A percentile compares a stretch with the other conserved stretches of the same genome.
phyloP scores from a whole-genome alignment of 2,797 vertebrate genomes.

The Spizella passerina region DNA sequence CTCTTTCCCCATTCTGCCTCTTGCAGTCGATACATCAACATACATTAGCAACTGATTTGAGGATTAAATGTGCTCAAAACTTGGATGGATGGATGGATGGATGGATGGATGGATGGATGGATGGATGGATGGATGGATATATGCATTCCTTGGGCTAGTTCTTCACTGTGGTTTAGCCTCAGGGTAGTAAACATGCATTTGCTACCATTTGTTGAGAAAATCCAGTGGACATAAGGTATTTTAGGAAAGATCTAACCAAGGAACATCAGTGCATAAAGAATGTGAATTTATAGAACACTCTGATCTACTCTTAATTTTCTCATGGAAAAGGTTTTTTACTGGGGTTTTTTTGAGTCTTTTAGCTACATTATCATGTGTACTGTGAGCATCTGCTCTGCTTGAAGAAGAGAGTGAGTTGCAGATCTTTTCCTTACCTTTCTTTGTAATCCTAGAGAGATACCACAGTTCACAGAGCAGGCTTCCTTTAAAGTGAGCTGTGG shows the following conservation, averaged over 20 bases:
- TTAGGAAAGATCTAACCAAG: not conserved
- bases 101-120: not conserved
- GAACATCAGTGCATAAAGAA: not conserved
- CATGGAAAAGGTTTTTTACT: not conserved
- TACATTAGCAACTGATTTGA: not conserved
- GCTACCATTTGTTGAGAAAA: accelerated
- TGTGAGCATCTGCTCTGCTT: not conserved
- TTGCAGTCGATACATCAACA: not conserved
- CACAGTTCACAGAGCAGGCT: not conserved
- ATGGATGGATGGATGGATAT: not conserved
- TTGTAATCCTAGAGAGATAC: not conserved
- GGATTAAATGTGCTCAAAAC: not conserved
- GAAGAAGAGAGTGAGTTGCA: not conserved
- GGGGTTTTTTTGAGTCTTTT: not conserved
- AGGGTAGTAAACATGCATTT: not conserved
- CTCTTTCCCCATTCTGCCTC: not conserved
- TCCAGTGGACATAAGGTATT: not conserved
- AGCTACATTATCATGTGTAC: not conserved
- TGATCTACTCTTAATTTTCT: not conserved
- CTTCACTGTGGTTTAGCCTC: not conserved
- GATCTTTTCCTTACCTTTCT: not conserved
- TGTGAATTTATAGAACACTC: not conserved
- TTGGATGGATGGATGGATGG: no score
- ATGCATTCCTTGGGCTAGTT: not conserved
- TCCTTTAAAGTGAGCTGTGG: not conserved